Percentiles rank a stretch among this genome's conserved stretches.
Conservation (phyloP, 2,888 invertebrate genomes). For the Malachius bipustulatus region DNA sequence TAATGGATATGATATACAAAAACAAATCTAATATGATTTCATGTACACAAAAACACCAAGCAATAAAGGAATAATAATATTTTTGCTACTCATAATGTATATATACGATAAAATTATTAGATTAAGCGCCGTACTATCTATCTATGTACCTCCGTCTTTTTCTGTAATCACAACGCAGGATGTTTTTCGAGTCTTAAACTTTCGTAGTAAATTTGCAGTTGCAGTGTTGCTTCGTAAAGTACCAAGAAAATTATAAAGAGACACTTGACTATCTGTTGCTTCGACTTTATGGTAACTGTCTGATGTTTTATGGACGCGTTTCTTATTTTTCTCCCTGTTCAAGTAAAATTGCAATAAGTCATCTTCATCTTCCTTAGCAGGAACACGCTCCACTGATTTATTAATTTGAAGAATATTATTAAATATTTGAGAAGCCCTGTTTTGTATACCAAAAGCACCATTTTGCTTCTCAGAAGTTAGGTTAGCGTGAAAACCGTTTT, state of each 20-base stretch:
- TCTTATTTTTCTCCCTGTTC: background rate
- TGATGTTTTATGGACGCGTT: background rate
- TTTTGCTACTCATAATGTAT: too few species aligned
- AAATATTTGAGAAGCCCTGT: slow-evolving; percentile 2
- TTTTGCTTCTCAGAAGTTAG: background rate
- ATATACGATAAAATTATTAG: background rate
- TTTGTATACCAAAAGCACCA: background rate
- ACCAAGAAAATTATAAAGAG: slow-evolving; percentile 30
- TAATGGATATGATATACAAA: too few species aligned
- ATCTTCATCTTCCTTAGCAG: background rate
- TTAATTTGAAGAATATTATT: slow-evolving; percentile 3
- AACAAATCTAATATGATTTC: too few species aligned
- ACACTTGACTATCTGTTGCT: slow-evolving; percentile 25
- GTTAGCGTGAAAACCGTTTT: slow-evolving; percentile 10
- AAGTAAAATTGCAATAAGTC: background rate
- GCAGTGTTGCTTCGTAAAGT: slow-evolving; percentile 21
- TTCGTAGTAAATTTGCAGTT: background rate
- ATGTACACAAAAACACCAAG: too few species aligned
- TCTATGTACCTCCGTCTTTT: slow-evolving; percentile 2
- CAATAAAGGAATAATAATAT: too few species aligned
- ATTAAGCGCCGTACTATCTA: background rate
- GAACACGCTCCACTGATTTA: too few species aligned
- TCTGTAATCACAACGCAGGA: slow-evolving; percentile 1
- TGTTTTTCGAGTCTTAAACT: background rate
- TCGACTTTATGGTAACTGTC: slow-evolving; percentile 16